Base-by-base conservation (phyloP, 2,888 invertebrate genomes). In the Luperina nickerlii region DNA sequence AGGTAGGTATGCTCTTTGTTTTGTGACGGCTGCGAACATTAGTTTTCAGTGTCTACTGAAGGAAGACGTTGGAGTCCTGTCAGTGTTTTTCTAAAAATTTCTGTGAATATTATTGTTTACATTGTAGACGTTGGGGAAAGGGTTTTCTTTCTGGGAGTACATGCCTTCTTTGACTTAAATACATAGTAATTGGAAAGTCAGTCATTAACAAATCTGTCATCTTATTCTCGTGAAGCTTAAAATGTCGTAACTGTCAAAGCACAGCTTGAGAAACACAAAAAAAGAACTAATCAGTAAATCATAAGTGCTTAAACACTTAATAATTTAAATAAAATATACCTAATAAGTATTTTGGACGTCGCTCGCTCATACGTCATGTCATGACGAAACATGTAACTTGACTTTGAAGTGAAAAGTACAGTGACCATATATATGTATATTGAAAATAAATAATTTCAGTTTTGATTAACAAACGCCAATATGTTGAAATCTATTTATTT, bases 311-410 rank as follows among this genome's bases (percentile, higher is more conserved):
- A 86, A 86, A 80, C 76, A 66, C 79, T 77, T 87, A 81, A 81
- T 85, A 76, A 94, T 94, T 95, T 93, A 91, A 94, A 94, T 93
- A 85, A 60, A 87, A 90, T 86, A 84, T 86, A 90, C 88, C 94
- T 93, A 79, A 69, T 84, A 93, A 84, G 72, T 84, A 87, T 84
- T 93, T 93, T 92, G 90, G 90, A 92, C 93, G 92, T 92, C 93
- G 89, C 90, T 93, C 92, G 92, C 79, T 85, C 82, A 45, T 86
- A 86, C 92, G 93, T 93, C 95, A 85, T 88, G 74, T 89, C 85
- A 87, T 85, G 82, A 87, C 82, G 86, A 90, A 93, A 94, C 94
- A 93, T 90, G 92, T 92, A 94, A 94, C 92, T 92, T 81, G 51
- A 85, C 8, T 82, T 92, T 92, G 90, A 91, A 94, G 93, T 93